These are phyloP conservation scores for Hyperoplus immaculatus DNA, from an alignment of 2,797 vertebrate genomes.

Conservation along the genomic window DNA sequence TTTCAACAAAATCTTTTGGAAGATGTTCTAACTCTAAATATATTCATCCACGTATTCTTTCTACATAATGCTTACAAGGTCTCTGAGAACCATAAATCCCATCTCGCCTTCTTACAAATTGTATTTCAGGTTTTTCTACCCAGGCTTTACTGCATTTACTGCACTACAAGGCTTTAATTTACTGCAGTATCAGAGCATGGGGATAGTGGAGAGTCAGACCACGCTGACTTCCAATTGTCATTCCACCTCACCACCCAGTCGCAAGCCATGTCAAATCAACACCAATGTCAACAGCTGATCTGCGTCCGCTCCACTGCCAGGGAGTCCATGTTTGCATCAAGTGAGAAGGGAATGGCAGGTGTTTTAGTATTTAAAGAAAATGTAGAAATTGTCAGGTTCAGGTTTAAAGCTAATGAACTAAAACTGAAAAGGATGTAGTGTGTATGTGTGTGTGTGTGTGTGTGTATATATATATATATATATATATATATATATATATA, in stretches of 20 bases:
- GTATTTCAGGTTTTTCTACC: constrained; percentile 33
- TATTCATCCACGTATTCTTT: neutral
- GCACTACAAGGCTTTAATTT: constrained; percentile 53
- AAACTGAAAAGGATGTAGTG: neutral
- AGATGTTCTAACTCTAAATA: constrained; percentile 1
- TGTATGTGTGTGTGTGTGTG: too few species aligned
- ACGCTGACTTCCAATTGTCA: constrained; percentile 49
- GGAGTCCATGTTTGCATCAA: constrained; percentile 20
- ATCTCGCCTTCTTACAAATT: constrained; percentile 25
- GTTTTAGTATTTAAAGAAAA: neutral
- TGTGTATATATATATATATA: too few species aligned
- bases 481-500: too few species aligned
- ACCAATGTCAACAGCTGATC: constrained; percentile 46
- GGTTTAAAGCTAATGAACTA: neutral
- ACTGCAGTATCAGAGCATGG: constrained; percentile 42
- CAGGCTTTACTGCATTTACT: constrained; percentile 15
- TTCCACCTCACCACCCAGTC: constrained; percentile 51
- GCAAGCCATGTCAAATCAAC: constrained; percentile 65
- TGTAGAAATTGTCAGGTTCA: neutral
- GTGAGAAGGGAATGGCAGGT: neutral
- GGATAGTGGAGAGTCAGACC: constrained; percentile 44
- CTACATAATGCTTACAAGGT: neutral
- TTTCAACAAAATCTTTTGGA: neutral
- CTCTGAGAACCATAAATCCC: constrained; percentile 33
- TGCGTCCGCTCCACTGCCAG: constrained; percentile 35